phyloP scores from a whole-genome alignment of 2,113 vertebrate species.

The Notarius lentiginosus region DNA sequence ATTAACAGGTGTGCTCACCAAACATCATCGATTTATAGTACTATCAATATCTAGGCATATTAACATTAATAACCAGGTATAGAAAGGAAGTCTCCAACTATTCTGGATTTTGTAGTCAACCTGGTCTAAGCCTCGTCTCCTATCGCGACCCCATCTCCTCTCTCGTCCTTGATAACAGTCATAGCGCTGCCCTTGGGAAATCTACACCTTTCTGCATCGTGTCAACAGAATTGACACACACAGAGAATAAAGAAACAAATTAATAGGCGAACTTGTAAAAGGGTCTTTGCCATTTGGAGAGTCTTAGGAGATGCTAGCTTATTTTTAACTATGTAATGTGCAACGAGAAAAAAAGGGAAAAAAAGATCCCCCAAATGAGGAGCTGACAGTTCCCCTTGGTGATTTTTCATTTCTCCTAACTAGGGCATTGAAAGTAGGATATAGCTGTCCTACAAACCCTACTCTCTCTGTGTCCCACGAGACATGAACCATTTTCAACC shows the following conservation, averaged over 20 bases:
- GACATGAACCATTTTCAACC: constrained; percentile 78
- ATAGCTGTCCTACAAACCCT: constrained; percentile 78
- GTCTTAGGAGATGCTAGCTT: constrained; percentile 54
- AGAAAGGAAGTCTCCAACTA: background rate
- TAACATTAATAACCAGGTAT: background rate
- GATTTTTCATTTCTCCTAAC: constrained; percentile 75
- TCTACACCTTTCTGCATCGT: constrained; percentile 1
- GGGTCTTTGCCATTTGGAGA: constrained; percentile 25
- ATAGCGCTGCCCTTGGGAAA: background rate
- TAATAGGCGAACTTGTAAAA: constrained; percentile 51
- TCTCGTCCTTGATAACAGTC: background rate
- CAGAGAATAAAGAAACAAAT: constrained; percentile 24
- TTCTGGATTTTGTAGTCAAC: background rate
- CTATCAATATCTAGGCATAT: background rate
- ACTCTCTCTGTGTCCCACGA: constrained; percentile 60
- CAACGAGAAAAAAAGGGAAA: background rate
- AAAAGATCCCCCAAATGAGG: constrained; percentile 46
- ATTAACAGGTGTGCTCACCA: background rate
- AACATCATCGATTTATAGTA: background rate
- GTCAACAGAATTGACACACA: constrained; percentile 2
- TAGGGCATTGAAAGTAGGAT: constrained; percentile 81
- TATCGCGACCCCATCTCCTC: background rate
- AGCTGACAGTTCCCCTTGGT: constrained; percentile 70
- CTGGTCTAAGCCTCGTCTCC: background rate
- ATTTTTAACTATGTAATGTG: constrained; percentile 62